Conservation (phyloP, 2,797 vertebrate genomes). For the Danio jaintianensis region DNA sequence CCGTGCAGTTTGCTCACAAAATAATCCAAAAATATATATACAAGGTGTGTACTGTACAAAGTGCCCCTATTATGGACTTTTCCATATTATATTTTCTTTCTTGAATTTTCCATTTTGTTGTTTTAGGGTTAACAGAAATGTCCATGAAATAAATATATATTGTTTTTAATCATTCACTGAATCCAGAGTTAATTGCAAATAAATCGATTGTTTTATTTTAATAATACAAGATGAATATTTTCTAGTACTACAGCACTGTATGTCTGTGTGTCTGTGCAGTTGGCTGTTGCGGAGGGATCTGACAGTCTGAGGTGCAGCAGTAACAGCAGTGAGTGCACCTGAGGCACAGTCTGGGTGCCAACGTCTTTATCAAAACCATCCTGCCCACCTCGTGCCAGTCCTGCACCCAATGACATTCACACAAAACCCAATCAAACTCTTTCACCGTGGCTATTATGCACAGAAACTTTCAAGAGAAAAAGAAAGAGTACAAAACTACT, state of each 20-base stretch:
- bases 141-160: no score
- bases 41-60: no score
- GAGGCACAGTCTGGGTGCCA: conserved; percentile 73
- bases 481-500: neutral
- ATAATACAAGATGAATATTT: neutral
- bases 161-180: no score
- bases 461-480: neutral
- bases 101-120: no score
- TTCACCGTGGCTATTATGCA: conserved; percentile 14
- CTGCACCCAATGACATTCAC: conserved; percentile 43
- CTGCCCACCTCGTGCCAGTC: conserved; percentile 42
- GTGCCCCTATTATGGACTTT: no score
- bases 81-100: no score
- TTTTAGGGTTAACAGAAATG: no score
- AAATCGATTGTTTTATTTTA: neutral
- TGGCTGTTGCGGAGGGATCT: conserved; percentile 72
- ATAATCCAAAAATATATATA: no score
- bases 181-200: neutral
- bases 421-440: conserved; percentile 26
- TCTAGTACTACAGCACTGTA: neutral
- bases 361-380: conserved; percentile 76
- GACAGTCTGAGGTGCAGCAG: conserved; percentile 70
- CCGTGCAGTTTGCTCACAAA: no score
- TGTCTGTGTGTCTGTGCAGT: conserved; percentile 68
- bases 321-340: conserved; percentile 74